phyloP scores from a whole-genome alignment of 2,113 vertebrate genomes.

The Tinamus guttatus region DNA sequence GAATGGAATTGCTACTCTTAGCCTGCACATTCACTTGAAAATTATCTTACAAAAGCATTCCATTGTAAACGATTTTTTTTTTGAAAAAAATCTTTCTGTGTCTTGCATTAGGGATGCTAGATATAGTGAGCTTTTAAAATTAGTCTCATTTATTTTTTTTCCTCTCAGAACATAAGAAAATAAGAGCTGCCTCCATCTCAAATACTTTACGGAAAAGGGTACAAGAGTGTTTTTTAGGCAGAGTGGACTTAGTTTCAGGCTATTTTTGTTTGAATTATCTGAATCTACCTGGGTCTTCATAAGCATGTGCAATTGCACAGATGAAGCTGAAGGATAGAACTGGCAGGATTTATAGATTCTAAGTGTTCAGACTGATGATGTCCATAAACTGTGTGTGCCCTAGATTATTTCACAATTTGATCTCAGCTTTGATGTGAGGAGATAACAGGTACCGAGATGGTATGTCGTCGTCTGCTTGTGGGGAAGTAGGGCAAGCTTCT shows the following conservation, averaged over 20 bases:
- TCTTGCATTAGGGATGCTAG: neutral
- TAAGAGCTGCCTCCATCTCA: neutral
- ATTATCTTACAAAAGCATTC: neutral
- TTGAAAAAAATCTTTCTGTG: neutral
- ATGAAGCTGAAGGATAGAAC: neutral
- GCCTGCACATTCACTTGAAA: neutral
- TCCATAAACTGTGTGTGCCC: neutral
- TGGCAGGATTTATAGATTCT: neutral
- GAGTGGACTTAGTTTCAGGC: neutral
- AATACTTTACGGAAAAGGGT: neutral
- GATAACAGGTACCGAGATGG: neutral
- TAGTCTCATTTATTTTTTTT: neutral
- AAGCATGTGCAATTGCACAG: neutral
- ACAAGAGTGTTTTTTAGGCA: neutral
- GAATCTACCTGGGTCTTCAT: neutral
- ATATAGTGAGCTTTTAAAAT: neutral
- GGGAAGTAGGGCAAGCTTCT: neutral
- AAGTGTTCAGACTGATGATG: neutral
- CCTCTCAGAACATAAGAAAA: neutral
- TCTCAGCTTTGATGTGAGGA: neutral
- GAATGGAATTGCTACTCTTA: neutral
- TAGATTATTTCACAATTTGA: neutral
- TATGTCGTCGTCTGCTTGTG: neutral
- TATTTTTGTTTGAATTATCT: neutral
- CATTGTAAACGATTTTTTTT: conserved; percentile 12